Evolutionary conservation across 2,797 vertebrate genomes (phyloP).

Genomic region (Ficedula albicollis): DNA sequence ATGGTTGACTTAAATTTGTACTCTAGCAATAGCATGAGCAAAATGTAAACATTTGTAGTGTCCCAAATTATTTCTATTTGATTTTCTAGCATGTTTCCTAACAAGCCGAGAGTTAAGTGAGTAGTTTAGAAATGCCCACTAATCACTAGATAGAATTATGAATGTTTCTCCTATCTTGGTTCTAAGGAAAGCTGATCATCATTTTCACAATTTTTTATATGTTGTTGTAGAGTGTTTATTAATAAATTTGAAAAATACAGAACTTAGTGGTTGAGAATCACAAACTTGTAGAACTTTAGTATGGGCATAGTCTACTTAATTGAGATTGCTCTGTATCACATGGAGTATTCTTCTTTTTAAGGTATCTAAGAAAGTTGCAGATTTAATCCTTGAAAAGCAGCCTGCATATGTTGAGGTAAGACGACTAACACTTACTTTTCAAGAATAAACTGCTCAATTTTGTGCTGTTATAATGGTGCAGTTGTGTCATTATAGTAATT

Average conservation of each 20-base stretch:
- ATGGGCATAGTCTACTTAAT: background rate
- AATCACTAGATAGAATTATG: background rate
- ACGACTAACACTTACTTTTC: background rate
- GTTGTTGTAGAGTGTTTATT: background rate
- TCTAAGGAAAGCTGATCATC: background rate
- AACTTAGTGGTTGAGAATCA: background rate
- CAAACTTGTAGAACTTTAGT: background rate
- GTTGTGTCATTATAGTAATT: background rate
- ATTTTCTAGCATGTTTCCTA: background rate
- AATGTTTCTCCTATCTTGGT: background rate
- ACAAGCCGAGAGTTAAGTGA: background rate
- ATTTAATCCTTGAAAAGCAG: constrained; percentile 98
- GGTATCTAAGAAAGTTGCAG: constrained; percentile 98
- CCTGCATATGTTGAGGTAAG: constrained; percentile 97
- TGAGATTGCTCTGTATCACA: background rate
- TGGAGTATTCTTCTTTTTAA: constrained; percentile 59
- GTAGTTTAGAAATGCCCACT: background rate
- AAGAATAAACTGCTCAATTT: background rate
- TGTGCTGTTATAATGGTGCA: background rate
- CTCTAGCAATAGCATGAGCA: background rate
- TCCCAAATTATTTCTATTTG: background rate
- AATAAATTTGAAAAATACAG: background rate
- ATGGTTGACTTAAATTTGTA: background rate
- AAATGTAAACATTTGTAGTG: background rate
- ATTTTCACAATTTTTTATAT: background rate